Conservation (phyloP, 2,113 vertebrate genomes). For the Leucoraja erinaceus region DNA sequence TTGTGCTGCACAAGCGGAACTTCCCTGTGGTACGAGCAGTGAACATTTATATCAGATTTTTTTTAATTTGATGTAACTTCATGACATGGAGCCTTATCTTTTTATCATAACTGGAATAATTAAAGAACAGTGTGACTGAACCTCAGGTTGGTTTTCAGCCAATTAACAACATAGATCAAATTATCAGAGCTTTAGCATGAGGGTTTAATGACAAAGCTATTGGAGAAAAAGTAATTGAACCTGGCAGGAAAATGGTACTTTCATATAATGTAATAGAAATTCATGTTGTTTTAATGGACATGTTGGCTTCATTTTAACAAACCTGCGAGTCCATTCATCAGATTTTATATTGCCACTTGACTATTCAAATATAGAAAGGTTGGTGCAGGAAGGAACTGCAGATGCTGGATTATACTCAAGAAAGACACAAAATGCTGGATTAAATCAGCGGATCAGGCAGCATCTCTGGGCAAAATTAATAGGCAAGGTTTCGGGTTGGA, state of each 20-base stretch:
- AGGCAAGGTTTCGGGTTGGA: no score
- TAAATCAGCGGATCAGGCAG: no score
- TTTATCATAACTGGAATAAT: not conserved
- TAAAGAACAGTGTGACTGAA: not conserved
- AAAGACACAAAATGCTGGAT: no score
- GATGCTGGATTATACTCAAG: no score
- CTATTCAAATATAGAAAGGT: not conserved
- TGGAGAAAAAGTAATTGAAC: not conserved
- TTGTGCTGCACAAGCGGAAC: no score
- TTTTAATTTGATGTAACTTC: not conserved
- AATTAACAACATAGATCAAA: not conserved
- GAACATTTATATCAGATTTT: not conserved
- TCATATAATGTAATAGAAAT: not conserved
- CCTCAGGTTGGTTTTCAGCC: not conserved
- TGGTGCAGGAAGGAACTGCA: no score
- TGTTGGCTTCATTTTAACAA: not conserved
- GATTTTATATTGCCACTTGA: not conserved
- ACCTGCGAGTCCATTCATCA: conserved; percentile 2
- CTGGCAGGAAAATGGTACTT: not conserved
- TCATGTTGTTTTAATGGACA: not conserved
- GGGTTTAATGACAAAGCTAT: not conserved
- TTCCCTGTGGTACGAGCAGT: no score
- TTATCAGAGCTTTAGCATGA: not conserved
- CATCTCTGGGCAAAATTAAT: no score
- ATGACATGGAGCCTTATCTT: not conserved